phyloP scores from a whole-genome alignment of 2,113 vertebrate species.

The Bujurquina vittata region DNA sequence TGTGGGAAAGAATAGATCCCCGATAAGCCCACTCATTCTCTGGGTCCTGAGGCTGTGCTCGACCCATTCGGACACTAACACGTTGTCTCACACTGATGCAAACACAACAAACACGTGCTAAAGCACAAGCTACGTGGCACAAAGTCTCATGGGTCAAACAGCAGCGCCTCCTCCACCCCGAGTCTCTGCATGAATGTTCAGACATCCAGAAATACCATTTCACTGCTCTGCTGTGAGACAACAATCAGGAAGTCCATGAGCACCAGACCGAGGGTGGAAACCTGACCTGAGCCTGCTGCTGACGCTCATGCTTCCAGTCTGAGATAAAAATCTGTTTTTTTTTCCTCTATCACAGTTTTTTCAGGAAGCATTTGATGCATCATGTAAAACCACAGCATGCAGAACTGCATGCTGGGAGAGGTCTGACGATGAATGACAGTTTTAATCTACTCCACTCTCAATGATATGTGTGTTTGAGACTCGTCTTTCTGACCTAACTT shows the following conservation, averaged over 20 bases:
- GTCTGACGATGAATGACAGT: background rate
- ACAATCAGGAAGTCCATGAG: background rate
- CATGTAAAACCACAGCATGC: rapidly evolving
- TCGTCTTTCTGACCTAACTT: no score
- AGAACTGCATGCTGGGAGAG: background rate
- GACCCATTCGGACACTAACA: background rate
- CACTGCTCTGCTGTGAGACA: background rate
- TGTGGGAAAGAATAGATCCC: slow-evolving; percentile 76
- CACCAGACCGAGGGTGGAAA: slow-evolving; percentile 7
- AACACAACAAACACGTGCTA: slow-evolving; percentile 2
- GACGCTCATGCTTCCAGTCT: background rate
- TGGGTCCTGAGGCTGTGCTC: slow-evolving; percentile 43
- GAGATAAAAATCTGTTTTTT: background rate
- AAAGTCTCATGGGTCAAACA: background rate
- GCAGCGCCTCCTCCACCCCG: background rate
- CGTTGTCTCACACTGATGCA: background rate
- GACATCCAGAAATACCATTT: background rate
- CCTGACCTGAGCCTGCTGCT: background rate
- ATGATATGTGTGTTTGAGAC: no score
- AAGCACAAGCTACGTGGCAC: background rate
- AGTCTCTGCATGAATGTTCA: background rate
- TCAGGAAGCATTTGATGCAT: background rate
- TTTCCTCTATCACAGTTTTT: background rate
- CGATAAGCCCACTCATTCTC: slow-evolving; percentile 55
- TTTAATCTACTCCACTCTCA: no score